Evolutionary conservation across 1,140 invertebrate genomes (phyloP), one percentile per base, ranked within the genome.

Genomic region (Cecropterus lyciades): DNA sequence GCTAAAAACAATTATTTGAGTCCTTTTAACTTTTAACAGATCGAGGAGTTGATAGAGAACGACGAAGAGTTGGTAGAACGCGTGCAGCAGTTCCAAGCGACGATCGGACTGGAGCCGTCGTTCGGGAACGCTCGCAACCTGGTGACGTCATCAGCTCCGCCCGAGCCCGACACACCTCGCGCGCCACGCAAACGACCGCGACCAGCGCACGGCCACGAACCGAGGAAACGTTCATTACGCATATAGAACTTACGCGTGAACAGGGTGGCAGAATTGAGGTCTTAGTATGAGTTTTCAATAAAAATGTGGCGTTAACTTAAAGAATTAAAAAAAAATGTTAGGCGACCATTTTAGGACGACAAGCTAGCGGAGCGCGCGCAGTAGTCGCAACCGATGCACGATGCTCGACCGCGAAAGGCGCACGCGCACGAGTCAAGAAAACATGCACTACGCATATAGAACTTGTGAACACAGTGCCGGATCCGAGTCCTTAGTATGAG

Each of bases 81-180:
- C 27, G 72, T 91, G 45, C 79, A 69, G 11, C 74, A 81, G 55
- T 91, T 87, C 79, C 89, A 89, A 17, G 77, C 84, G 72, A 84
- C 75, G 3, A 86, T 86, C 59, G 89, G 87, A 0, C 55, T 81
- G 57, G 79, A 82, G 73, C 65, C 77, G 43, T 74, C 77, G 48
- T 77, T 84, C 67, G 89, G 85, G 13, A 91, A 91, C 79, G 57
- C 75, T 14, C 82, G 89, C 40, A 91, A 91, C 74, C 84, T 91
- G 5, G 87, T 89, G 40, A 89, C 87, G 3, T 10, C 80, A 0
- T 85, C 82, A 16, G 85, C 80, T 45, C 81, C 87, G 51, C 81
- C 79, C 65, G 85, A 88, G 69, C 85, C 84, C 20, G 85, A 82
- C 57, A 90, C 87, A 60, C 85, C 87, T 51, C 74, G 77, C 45